Conservation (phyloP, 2,113 vertebrate species). For the Gavia stellata region DNA sequence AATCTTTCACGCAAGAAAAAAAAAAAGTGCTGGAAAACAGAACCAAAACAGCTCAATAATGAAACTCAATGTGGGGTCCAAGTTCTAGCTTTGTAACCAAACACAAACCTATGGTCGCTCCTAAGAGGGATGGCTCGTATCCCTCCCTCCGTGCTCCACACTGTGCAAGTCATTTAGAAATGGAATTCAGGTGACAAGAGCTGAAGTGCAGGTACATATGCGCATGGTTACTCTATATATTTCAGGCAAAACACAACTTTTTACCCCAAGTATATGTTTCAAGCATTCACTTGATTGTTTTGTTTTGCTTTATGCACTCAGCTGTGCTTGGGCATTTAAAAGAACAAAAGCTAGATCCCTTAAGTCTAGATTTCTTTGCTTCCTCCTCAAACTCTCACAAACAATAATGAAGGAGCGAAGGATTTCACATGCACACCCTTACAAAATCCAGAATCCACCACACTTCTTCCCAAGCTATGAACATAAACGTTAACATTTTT, state of each 20-base stretch:
- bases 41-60: fast-evolving
- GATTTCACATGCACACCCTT: not conserved
- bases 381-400: not conserved
- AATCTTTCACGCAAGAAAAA: not conserved
- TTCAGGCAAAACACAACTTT: not conserved
- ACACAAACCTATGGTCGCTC: fast-evolving
- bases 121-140: not conserved
- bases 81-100: not conserved
- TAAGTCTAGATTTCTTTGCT: not conserved
- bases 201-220: fast-evolving
- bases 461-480: not conserved
- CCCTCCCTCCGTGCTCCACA: fast-evolving
- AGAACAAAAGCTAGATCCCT: not conserved
- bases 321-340: not conserved
- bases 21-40: not conserved
- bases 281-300: not conserved
- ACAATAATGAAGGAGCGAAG: not conserved
- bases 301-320: not conserved
- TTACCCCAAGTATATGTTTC: fast-evolving
- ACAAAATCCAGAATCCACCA: not conserved
- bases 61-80: not conserved
- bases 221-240: fast-evolving
- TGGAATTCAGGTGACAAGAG: not conserved
- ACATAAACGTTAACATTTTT: not conserved
- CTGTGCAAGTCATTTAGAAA: not conserved